Evolutionary conservation across 2,888 invertebrate genomes (phyloP), one percentile per base, ranked within the genome.

Genomic region (Silvanus unidentatus): DNA sequence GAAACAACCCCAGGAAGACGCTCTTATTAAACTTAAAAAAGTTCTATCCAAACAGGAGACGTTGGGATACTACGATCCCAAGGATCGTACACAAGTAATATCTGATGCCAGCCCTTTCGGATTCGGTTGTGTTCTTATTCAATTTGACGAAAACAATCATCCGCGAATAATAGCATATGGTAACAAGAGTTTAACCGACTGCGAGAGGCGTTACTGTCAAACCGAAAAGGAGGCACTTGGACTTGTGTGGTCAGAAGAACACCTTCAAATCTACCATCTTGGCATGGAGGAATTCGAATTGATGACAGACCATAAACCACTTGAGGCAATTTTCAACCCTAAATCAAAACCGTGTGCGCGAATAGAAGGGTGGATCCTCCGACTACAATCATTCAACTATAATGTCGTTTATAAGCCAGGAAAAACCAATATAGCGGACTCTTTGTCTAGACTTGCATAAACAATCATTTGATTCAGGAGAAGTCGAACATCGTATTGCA

Each of bases 221-320:
- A 59, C 59, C 2, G 64, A 65, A 52, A 59, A 59, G 30, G 49
- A 47, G 30, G 44, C 44, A 14, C 14, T 48, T 27, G 44, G 43
- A 6, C 30, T 49, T 10, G 46, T 49, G 2, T 47, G 48, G 45
- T 12, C 45, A 10, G 43, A 46, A 10, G 44, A 42, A 35, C 28
- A 44, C 11, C 52, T 55, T 27, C 40, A 50, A 15, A 44, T 51
- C 28, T 57, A 55, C 34, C 34, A 52, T 22, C 41, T 35, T 27
- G 49, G 49, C 22, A 39, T 43, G 32, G 1, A 5, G 1, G 12
- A 45, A 27, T 55, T 55, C 35, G 49, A 55, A 9, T 29, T 55
- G 16, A 35, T 56, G 6, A 58, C 55, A n/a, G 58, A 60, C 38
- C 58, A 60, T 41, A 53, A 57, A 43, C 69, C 72, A 2, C 50